Evolutionary conservation across 2,888 invertebrate species (phyloP), one percentile per base, ranked within the genome.

Genomic region (Eristalis intricaria): DNA sequence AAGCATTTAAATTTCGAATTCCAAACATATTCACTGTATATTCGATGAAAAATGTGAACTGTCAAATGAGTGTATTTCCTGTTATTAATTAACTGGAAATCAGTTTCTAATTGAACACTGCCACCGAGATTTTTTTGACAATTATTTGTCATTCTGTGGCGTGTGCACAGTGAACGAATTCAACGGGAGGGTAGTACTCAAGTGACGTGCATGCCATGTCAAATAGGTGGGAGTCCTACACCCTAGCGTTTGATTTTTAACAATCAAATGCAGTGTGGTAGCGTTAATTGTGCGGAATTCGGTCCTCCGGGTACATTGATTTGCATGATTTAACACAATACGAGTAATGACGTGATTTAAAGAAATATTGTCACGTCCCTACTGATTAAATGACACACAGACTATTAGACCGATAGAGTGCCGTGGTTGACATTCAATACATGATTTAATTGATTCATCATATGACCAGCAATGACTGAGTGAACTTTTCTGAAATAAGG

Each of bases 21-120:
- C 38, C 38, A 38, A 38, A 38, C 38, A 38, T 2, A 38, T 38
- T 50, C 4, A 50, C 5, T 19, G n/a, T n/a, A 43, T 3, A 4
- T 15, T 43, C 19, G 50, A 19, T 7, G 50, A 50, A 50, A 50
- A 50, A 50, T 15, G 8, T n/a, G 2, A 29, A 15, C 29, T 32
- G 63, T 22, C 63, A 63, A 10, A 63, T 15, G 29, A 29, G 8
- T 63, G 29, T 15, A 63, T 32, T 63, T 63, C 29, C 63, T 63
- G 32, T 58, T 35, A 70, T 58, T 70, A 70, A 70, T 70, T 70
- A 23, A 70, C 32, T 35, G 23, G 23, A 70, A 70, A 70, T 70
- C 56, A 58, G 35, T 58, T 58, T 58, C 58, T 35, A 70, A 58
- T 70, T 70, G 69, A 23, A 58, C 56, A 58, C 22, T 38, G 19